These are phyloP conservation scores for Catamblyrhynchus diadema DNA, from an alignment of 2,797 vertebrate species.

Conservation along the genomic window DNA sequence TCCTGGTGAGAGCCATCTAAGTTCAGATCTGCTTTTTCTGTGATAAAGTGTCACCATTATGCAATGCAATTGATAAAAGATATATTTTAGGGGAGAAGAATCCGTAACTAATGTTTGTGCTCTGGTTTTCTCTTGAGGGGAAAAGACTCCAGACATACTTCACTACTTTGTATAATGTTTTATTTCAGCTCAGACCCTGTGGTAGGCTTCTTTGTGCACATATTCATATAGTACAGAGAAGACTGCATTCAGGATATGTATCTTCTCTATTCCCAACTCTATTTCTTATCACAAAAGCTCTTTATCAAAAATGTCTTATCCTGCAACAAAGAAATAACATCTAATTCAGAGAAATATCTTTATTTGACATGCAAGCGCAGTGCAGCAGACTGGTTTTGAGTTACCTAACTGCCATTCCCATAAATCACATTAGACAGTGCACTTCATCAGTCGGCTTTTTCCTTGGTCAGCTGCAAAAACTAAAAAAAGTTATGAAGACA, in stretches of 20 bases:
- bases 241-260: neutral
- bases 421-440: neutral
- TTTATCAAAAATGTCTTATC: neutral
- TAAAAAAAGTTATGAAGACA: neutral
- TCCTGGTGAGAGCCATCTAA: neutral
- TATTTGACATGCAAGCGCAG: neutral
- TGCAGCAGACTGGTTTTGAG: neutral
- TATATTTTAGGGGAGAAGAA: neutral
- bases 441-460: neutral
- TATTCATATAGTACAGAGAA: neutral
- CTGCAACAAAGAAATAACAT: neutral
- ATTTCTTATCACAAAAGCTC: neutral
- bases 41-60: neutral
- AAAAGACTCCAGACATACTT: neutral
- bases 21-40: neutral
- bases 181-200: neutral
- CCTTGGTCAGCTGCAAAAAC: neutral
- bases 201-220: neutral
- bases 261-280: neutral
- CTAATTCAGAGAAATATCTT: neutral
- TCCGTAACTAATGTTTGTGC: neutral
- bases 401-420: neutral
- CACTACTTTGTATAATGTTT: neutral
- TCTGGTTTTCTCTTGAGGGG: neutral
- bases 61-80: neutral